Percentiles rank a stretch among this genome's conserved stretches.
Evolutionary conservation across 1,140 invertebrate species (phyloP).

Genomic region (Episyrphus balteatus): DNA sequence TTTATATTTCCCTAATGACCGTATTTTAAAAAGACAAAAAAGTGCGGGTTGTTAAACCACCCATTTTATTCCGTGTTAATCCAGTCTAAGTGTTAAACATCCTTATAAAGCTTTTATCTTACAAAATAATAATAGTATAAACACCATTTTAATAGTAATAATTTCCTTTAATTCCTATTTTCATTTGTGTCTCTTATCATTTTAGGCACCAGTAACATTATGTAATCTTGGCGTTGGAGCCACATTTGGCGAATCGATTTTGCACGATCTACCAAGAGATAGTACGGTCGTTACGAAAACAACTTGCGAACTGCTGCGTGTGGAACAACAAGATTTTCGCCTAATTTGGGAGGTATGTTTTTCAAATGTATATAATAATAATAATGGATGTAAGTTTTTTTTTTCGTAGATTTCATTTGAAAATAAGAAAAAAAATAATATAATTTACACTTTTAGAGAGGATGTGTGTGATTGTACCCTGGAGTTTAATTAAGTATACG

Average conservation of each 20-base stretch:
- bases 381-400: neutral
- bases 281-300: slow-evolving; percentile 64
- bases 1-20: no score
- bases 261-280: slow-evolving; percentile 58
- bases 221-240: slow-evolving; percentile 61
- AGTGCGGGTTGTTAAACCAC: no score
- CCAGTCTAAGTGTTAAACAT: no score
- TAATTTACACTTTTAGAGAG: no score
- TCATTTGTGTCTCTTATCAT: slow-evolving; percentile 14
- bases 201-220: slow-evolving; percentile 50
- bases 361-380: neutral
- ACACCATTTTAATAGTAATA: neutral
- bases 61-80: no score
- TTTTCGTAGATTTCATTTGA: no score
- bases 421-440: neutral
- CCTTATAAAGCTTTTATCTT: no score
- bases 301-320: slow-evolving; percentile 59
- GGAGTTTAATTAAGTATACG: no score
- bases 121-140: slow-evolving; percentile 4
- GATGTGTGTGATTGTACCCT: no score
- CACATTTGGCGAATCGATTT: slow-evolving; percentile 66
- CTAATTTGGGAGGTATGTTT: slow-evolving; percentile 62
- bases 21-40: no score
- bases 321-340: slow-evolving; percentile 64
- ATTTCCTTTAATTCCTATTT: neutral